Conservation (phyloP, 2,797 vertebrate genomes). For the Sebastes aleutianus region DNA sequence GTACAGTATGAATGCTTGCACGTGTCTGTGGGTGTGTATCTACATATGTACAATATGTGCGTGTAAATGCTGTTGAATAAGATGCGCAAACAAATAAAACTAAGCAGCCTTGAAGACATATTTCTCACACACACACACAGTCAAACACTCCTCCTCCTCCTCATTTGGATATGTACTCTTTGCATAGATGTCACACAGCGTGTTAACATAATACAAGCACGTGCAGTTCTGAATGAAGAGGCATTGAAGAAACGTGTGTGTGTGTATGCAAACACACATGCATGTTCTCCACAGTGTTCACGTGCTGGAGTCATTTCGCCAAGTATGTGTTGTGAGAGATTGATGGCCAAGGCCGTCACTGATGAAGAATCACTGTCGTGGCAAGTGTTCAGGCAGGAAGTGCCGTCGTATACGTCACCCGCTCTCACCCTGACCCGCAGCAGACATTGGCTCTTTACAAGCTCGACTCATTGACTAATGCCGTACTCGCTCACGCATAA, state of each 20-base stretch:
- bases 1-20: neutral
- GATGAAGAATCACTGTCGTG: constrained; percentile 50
- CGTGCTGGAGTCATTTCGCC: constrained; percentile 50
- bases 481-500: neutral
- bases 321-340: constrained; percentile 58
- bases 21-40: constrained; percentile 1
- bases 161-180: neutral
- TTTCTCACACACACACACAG: too few relatives aligned
- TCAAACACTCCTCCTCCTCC: constrained; percentile 13
- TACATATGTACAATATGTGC: constrained; percentile 14
- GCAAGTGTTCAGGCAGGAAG: constrained; percentile 40
- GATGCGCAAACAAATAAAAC: constrained; percentile 37
- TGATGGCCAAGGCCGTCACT: constrained; percentile 51
- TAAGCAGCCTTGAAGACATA: constrained; percentile 9
- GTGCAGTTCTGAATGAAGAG: neutral
- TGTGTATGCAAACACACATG: constrained; percentile 4
- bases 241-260: neutral
- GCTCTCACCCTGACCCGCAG: constrained; percentile 44
- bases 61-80: constrained; percentile 16
- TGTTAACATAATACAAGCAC: neutral
- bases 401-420: constrained; percentile 26
- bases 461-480: constrained; percentile 23
- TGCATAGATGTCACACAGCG: neutral
- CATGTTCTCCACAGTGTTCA: neutral
- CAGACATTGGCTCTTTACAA: constrained; percentile 18